Percentiles rank a stretch among this genome's conserved stretches.
These are phyloP conservation scores for Cyprinodon diabolis DNA, from an alignment of 2,797 vertebrate species.

Conservation along the genomic window DNA sequence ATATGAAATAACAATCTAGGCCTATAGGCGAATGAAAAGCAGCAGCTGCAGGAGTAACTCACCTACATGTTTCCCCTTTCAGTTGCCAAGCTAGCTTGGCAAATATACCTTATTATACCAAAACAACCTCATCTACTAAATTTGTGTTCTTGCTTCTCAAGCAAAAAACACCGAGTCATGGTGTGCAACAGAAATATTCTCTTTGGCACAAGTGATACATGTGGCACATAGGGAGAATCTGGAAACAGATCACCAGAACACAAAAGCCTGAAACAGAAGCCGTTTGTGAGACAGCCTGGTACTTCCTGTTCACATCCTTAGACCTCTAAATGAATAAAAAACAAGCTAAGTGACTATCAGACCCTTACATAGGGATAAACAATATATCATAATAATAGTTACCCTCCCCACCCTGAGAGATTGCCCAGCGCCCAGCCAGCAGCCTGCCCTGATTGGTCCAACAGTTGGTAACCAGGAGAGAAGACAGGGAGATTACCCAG, in stretches of 20 bases:
- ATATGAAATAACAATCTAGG: slow-evolving; percentile 24
- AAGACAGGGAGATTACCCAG: slow-evolving; percentile 67
- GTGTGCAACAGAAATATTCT: background rate
- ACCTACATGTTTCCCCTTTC: slow-evolving; percentile 32
- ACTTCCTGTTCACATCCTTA: slow-evolving; percentile 25
- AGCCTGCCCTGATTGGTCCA: slow-evolving; percentile 63
- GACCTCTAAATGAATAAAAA: slow-evolving; percentile 41
- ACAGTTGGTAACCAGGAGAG: slow-evolving; percentile 74
- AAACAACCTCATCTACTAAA: slow-evolving; percentile 32
- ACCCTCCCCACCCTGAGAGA: slow-evolving; percentile 45
- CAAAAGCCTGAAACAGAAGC: slow-evolving; percentile 1
- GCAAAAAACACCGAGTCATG: slow-evolving; percentile 13
- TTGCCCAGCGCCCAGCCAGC: slow-evolving; percentile 34
- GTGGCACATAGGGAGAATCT: background rate
- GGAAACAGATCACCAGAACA: background rate
- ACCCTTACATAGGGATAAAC: slow-evolving; percentile 52
- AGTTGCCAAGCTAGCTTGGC: slow-evolving; percentile 17
- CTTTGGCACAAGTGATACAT: background rate
- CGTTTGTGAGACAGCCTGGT: background rate
- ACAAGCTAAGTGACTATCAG: slow-evolving; percentile 29
- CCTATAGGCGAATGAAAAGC: slow-evolving; percentile 34
- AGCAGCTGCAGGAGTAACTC: slow-evolving; percentile 58
- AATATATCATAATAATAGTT: slow-evolving; percentile 57
- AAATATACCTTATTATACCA: slow-evolving; percentile 16
- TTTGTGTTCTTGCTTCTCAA: background rate